Base-by-base conservation (phyloP, 2,888 invertebrate species). In the Eulithis prunata region DNA sequence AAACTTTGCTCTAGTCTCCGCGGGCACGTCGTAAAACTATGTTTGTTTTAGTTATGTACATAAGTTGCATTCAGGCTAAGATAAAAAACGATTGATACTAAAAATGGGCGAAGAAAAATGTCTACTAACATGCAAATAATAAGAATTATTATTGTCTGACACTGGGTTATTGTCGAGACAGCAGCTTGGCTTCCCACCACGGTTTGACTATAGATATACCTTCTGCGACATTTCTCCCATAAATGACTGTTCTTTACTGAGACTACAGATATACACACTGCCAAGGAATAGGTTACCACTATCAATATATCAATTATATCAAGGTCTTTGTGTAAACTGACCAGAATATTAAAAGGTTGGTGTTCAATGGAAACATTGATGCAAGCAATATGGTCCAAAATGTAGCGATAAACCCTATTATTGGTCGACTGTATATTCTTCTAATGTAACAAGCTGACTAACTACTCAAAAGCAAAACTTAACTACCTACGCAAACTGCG, bases 101-200 rank as follows among this genome's bases (percentile, higher is more conserved):
- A 71, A 70, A 75, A 74, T 78, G 85, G 82, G 82, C 80, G 28
- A 78, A 81, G 73, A 61, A 83, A 86, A 81, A 62, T 71, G 74
- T 82, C 81, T 83, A 83, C 87, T 84, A 84, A 86, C 61, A 78
- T 80, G 91, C 91, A 91, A 91, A 91, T 82, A 70, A 91, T 85
- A 89, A 81, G 78, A 90, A 90, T 87, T 75, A 90, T 93, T 93
- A 93, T 93, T 93, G 93, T 93, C 93, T 91, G 90, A 92, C 93
- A 93, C 92, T 91, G 90, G 91, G 90, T 93, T 93, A 93, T 93
- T 93, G 93, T 93, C 93, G 82, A 92, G 92, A 93, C 93, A 93
- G 93, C 93, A 93, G 93, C 86, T 90, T 52, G 71, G 89, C 87
- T 81, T 73, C 73, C 66, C 83, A 88, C 88, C 89, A 74, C 81